A percentile compares a stretch with the other conserved stretches of the same genome.
Evolutionary conservation across 2,797 vertebrate species (phyloP).

Genomic region (Coregonus suidteri): DNA sequence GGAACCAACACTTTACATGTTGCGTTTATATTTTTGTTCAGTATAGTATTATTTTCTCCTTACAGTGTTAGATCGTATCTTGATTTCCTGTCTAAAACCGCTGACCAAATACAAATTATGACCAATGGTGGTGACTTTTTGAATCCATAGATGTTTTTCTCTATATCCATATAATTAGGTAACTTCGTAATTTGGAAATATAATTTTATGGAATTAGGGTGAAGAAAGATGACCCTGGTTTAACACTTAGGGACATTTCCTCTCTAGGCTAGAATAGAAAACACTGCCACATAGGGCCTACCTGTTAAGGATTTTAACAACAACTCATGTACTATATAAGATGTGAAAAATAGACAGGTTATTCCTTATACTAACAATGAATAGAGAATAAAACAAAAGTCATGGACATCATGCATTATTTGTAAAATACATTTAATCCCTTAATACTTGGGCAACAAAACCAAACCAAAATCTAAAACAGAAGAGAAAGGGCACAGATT

Average conservation of each 20-base stretch:
- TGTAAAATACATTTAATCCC: conserved; percentile 84
- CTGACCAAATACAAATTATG: too few species aligned
- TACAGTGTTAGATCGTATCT: too few species aligned
- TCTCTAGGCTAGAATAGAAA: background rate
- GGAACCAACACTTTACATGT: too few species aligned
- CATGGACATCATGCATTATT: conserved; percentile 47
- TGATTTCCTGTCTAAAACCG: too few species aligned
- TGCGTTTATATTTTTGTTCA: too few species aligned
- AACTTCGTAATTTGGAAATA: background rate
- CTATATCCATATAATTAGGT: background rate
- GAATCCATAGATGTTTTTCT: too few species aligned
- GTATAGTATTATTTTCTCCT: too few species aligned
- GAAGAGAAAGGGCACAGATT: conserved; percentile 44
- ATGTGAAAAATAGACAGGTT: background rate
- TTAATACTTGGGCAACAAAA: conserved; percentile 74
- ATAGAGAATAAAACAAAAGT: conserved; percentile 21
- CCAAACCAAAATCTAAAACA: conserved; percentile 57
- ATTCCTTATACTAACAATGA: background rate
- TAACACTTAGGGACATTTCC: background rate
- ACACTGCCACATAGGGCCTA: background rate
- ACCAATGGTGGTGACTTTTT: too few species aligned
- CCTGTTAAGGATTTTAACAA: background rate
- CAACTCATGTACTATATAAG: background rate
- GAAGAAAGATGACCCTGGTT: background rate
- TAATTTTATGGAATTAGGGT: background rate